Percentiles rank a stretch among this genome's conserved stretches.
Conservation (phyloP, 2,797 vertebrate genomes). For the Mallotus villosus region DNA sequence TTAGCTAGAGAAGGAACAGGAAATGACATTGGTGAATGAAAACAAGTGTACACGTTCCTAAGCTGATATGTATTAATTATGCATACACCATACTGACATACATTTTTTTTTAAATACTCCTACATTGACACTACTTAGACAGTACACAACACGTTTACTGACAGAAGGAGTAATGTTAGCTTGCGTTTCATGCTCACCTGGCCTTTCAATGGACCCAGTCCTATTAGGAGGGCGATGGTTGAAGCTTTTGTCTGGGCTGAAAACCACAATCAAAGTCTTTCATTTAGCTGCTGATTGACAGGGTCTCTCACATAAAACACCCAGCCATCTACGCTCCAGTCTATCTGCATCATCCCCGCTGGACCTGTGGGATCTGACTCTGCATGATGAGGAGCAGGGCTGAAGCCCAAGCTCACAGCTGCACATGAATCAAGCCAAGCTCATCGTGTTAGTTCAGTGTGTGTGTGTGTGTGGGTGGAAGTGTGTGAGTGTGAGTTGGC, state of each 20-base stretch:
- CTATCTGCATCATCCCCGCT: background rate
- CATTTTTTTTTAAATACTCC: no score
- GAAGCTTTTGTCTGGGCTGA: slow-evolving; percentile 83
- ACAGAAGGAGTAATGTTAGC: slow-evolving; percentile 12
- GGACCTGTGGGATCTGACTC: no score
- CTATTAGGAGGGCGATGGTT: slow-evolving; percentile 79
- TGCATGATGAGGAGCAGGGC: background rate
- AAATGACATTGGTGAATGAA: slow-evolving; percentile 53
- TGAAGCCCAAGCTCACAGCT: slow-evolving; percentile 23
- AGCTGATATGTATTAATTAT: no score
- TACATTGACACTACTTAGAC: background rate
- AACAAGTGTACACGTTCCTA: slow-evolving; percentile 40
- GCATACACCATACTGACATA: background rate
- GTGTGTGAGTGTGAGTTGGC: slow-evolving; percentile 33
- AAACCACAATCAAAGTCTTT: slow-evolving; percentile 35
- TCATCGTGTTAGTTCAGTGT: background rate
- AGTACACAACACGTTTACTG: background rate
- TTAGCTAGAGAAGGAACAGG: slow-evolving; percentile 66
- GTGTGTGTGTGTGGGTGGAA: background rate
- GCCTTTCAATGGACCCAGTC: slow-evolving; percentile 79
- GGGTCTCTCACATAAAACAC: background rate
- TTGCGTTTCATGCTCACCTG: slow-evolving; percentile 68
- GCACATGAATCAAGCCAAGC: slow-evolving; percentile 34
- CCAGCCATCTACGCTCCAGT: background rate
- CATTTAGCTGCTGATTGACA: background rate